Conservation (phyloP, 2,888 invertebrate species). For the Apoderus coryli region DNA sequence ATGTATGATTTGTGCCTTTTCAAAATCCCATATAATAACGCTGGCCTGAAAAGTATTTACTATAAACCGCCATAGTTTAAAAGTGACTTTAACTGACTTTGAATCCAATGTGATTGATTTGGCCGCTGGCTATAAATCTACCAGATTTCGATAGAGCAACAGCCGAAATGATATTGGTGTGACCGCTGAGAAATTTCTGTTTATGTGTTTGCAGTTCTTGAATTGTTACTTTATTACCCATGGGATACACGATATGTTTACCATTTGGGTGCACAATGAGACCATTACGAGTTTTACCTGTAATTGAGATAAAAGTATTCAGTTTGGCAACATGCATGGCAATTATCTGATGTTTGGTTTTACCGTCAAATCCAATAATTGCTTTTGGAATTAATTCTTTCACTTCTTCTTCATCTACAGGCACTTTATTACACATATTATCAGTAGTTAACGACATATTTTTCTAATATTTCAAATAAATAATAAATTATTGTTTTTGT, state of each 20-base stretch:
- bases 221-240: slow-evolving; percentile 66
- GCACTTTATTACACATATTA: no score
- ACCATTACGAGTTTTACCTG: slow-evolving; percentile 37
- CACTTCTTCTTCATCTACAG: slow-evolving; percentile 34
- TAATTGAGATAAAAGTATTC: slow-evolving; percentile 8
- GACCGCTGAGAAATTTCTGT: slow-evolving; percentile 64
- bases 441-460: no score
- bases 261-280: slow-evolving; percentile 59
- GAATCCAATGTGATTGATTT: slow-evolving; percentile 82
- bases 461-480: no score
- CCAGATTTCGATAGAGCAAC: slow-evolving; percentile 63
- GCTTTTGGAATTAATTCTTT: slow-evolving; percentile 49
- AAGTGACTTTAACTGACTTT: slow-evolving; percentile 37
- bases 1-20: slow-evolving; percentile 42
- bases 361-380: slow-evolving; percentile 73
- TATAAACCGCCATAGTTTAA: not conserved
- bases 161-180: slow-evolving; percentile 64
- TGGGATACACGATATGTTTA: slow-evolving; percentile 55
- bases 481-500: no score
- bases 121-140: slow-evolving; percentile 75
- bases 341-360: slow-evolving; percentile 27
- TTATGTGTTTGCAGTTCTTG: slow-evolving; percentile 52
- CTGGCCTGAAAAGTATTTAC: slow-evolving; percentile 37
- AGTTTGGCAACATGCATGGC: slow-evolving; percentile 14
- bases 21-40: slow-evolving; percentile 79